phyloP scores from a whole-genome alignment of 1,140 invertebrate genomes.

The Drosophila suzukii region DNA sequence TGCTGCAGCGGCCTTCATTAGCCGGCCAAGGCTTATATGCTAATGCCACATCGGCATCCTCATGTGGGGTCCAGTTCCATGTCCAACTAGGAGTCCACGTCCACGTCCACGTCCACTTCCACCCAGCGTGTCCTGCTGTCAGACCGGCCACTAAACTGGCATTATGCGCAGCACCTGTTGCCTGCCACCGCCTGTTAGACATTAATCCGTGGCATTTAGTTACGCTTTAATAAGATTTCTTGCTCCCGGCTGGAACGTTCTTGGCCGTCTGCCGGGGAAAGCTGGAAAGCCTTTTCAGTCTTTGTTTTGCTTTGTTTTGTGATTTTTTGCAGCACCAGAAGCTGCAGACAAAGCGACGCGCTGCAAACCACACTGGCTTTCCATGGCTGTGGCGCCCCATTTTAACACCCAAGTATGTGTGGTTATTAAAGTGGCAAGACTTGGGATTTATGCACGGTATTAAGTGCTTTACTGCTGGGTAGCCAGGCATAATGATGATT shows the following conservation, averaged over 20 bases:
- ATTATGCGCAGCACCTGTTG: conserved; percentile 76
- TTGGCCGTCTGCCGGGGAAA: conserved; percentile 28
- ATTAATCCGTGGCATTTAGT: conserved; percentile 81
- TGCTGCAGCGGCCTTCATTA: conserved; percentile 53
- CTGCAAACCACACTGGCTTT: conserved; percentile 33
- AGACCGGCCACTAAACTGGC: conserved; percentile 65
- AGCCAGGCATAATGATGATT: background rate
- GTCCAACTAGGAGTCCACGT: background rate
- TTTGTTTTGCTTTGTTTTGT: conserved; percentile 8
- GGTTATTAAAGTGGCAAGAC: conserved; percentile 50
- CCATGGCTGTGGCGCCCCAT: conserved; percentile 52
- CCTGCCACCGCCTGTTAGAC: conserved; percentile 66
- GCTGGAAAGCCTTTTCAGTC: conserved; percentile 5
- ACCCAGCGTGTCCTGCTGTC: conserved; percentile 52
- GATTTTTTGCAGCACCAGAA: conserved; percentile 12
- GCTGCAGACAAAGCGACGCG: conserved; percentile 64
- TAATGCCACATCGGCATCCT: conserved; percentile 50
- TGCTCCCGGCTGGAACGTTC: conserved; percentile 29
- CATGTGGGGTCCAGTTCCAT: conserved; percentile 58
- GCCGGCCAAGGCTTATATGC: conserved; percentile 67
- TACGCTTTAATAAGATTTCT: conserved; percentile 81
- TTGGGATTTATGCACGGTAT: conserved; percentile 25
- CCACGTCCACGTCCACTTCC: conserved; percentile 30
- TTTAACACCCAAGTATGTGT: conserved; percentile 50
- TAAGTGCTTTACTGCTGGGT: background rate